phyloP scores from a whole-genome alignment of 2,888 invertebrate genomes.

The Helicoverpa assulta region DNA sequence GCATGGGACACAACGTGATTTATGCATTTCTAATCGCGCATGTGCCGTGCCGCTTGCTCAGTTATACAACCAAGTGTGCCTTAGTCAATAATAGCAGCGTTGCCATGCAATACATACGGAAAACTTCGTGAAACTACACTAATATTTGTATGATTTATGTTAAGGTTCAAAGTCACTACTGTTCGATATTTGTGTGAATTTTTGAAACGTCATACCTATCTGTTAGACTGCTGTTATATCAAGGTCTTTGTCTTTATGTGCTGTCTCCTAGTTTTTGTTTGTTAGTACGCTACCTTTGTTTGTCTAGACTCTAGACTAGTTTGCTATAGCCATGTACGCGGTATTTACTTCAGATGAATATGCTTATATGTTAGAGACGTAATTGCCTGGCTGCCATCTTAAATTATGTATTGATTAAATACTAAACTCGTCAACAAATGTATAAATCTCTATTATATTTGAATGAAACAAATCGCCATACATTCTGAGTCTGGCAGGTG shows the following conservation, averaged over 20 bases:
- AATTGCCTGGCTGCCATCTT: constrained; percentile 6
- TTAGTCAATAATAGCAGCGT: constrained; percentile 61
- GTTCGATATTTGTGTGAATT: constrained; percentile 51
- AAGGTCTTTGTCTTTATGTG: constrained; percentile 50
- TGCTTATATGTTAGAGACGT: constrained; percentile 12
- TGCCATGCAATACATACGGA: constrained; percentile 56
- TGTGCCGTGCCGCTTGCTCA: constrained; percentile 61
- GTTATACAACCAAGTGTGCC: constrained; percentile 70
- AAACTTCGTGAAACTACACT: constrained; percentile 55
- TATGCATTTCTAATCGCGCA: constrained; percentile 77
- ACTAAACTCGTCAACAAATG: constrained; percentile 29
- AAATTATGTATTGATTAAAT: constrained; percentile 17
- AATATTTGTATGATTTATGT: constrained; percentile 49
- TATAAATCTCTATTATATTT: constrained; percentile 34
- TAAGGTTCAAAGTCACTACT: constrained; percentile 61
- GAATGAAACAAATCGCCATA: constrained; percentile 48
- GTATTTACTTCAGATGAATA: constrained; percentile 33
- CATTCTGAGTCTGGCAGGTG: constrained; percentile 42
- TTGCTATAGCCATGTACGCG: constrained; percentile 22
- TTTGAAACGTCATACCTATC: constrained; percentile 62
- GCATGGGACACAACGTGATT: constrained; percentile 80
- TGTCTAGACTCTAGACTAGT: constrained; percentile 38
- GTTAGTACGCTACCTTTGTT: constrained; percentile 38
- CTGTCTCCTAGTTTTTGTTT: constrained; percentile 49
- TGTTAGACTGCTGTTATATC: constrained; percentile 43